phyloP scores from a whole-genome alignment of 1,140 invertebrate species.

The Pygmarrhopalites habei region DNA sequence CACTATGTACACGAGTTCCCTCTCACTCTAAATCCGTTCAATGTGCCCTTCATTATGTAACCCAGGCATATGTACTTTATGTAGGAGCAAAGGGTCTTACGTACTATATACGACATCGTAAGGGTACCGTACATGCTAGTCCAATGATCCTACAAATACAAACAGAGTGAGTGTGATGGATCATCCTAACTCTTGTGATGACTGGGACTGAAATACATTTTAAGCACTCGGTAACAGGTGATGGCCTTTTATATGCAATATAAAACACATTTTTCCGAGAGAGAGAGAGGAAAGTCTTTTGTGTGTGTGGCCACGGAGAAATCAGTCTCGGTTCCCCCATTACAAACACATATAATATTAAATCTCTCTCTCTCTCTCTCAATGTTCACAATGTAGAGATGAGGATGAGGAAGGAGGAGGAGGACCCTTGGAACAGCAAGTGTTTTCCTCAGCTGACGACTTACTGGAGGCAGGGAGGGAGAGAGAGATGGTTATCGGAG shows the following conservation, averaged over 20 bases:
- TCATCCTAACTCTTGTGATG: too few relatives aligned
- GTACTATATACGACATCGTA: too few relatives aligned
- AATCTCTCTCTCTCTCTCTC: neutral
- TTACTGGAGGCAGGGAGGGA: neutral
- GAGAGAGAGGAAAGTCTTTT: neutral
- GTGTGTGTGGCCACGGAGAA: neutral
- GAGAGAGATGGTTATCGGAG: neutral
- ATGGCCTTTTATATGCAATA: constrained; percentile 9
- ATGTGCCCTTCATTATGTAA: too few relatives aligned
- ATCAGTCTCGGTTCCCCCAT: constrained; percentile 14
- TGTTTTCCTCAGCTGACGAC: constrained; percentile 37
- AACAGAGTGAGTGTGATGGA: too few relatives aligned
- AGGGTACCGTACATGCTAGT: too few relatives aligned
- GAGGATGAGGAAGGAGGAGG: neutral
- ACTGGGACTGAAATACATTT: too few relatives aligned
- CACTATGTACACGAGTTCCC: too few relatives aligned
- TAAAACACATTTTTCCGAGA: neutral
- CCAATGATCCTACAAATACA: too few relatives aligned
- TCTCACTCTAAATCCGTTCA: too few relatives aligned
- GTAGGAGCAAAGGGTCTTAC: too few relatives aligned
- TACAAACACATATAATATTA: neutral
- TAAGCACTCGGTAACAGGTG: constrained; percentile 27
- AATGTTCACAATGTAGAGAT: too few relatives aligned
- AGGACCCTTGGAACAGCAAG: constrained; percentile 20
- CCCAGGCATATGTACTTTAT: too few relatives aligned